Conservation (phyloP, 2,888 invertebrate species). For the Drosophila niveifrons region DNA sequence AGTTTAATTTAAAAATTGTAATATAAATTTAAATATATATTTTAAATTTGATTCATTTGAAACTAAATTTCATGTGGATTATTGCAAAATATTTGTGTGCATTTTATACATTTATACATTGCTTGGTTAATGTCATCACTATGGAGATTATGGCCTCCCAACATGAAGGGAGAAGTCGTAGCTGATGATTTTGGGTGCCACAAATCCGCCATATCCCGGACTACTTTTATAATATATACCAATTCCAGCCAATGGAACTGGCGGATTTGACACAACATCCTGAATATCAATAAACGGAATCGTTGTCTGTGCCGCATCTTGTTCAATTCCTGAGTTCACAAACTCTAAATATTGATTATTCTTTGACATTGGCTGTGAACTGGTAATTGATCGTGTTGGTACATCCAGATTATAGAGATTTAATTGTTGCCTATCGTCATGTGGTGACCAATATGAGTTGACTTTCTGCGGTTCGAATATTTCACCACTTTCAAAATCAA, state of each 20-base stretch:
- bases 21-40: too few relatives aligned
- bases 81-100: too few relatives aligned
- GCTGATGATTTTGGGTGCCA: conserved; percentile 91
- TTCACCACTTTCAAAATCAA: too few relatives aligned
- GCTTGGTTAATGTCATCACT: too few relatives aligned
- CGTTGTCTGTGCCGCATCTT: neutral
- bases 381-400: neutral
- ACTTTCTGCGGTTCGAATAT: too few relatives aligned
- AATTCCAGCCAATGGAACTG: neutral
- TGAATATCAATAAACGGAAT: neutral
- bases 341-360: neutral
- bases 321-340: neutral
- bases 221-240: conserved; percentile 86
- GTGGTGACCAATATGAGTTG: too few relatives aligned
- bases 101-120: too few relatives aligned
- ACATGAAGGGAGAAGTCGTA: conserved; percentile 90
- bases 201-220: conserved; percentile 90
- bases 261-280: neutral
- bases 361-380: neutral
- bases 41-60: too few relatives aligned
- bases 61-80: too few relatives aligned
- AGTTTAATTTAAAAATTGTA: too few relatives aligned
- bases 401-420: neutral
- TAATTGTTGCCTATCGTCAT: too few relatives aligned
- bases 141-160: conserved; percentile 61